These are phyloP conservation scores for Cerastis rubricosa DNA, from an alignment of 2,888 invertebrate species.

Conservation along the genomic window DNA sequence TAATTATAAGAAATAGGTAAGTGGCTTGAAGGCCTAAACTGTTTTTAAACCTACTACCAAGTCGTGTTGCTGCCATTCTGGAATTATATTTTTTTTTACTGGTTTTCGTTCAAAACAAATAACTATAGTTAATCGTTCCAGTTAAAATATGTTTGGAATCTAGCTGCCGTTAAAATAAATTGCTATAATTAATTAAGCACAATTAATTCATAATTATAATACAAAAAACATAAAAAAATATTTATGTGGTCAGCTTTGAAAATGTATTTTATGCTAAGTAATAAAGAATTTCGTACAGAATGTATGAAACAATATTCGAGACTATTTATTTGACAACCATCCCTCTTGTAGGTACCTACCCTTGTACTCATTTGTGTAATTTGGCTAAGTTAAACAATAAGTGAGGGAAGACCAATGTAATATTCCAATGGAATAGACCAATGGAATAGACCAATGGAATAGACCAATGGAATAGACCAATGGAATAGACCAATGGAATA, in stretches of 20 bases:
- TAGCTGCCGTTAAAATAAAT: background rate
- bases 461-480: too few relatives aligned
- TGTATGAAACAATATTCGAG: background rate
- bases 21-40: background rate
- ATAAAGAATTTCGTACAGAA: constrained; percentile 18
- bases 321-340: background rate
- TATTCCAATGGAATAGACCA: too few relatives aligned
- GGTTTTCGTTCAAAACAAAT: background rate
- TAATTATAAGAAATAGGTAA: background rate
- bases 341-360: background rate
- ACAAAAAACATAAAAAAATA: background rate
- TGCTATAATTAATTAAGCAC: constrained; percentile 27
- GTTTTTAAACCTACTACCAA: background rate
- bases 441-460: too few relatives aligned
- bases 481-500: background rate
- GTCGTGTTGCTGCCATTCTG: background rate
- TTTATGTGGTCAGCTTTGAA: background rate
- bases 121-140: background rate
- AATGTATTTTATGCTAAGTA: constrained; percentile 4
- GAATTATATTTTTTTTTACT: background rate
- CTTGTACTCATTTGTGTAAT: background rate
- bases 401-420: background rate
- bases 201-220: constrained; percentile 25
- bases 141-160: background rate
- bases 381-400: background rate